Evolutionary conservation across 1,140 invertebrate genomes (phyloP), one percentile per base, ranked within the genome.

Genomic region (Brachionus rubens): DNA sequence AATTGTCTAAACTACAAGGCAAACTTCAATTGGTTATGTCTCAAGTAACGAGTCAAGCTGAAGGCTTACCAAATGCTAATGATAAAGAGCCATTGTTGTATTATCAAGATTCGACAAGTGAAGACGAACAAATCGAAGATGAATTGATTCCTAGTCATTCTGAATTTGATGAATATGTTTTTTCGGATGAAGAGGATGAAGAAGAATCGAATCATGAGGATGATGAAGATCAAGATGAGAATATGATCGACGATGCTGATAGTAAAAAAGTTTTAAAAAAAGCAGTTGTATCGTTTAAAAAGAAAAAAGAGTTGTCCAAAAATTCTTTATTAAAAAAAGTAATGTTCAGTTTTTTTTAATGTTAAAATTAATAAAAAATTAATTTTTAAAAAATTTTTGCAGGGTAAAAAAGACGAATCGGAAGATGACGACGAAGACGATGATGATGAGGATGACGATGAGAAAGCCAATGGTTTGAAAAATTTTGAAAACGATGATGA

Each of bases 11-110:
- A 28, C 76, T 83, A 47, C 80, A 82, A 46, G 82, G 82, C 19
- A 82, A 82, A 77, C 76, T 84, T 7, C 78, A 82, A 43, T 78
- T 84, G 4, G 78, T 84, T 36, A 78, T 82, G 14, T 81, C 82
- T 54, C 81, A 83, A 80, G 81, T 83, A 77, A 43, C 33, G 7
- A 56, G 36, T 28, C 48, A 75, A 26, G 30, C 48, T 33, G 48
- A 56, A 46, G 72, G n/a, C 4, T 33, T 50, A 24, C 47, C 48
- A 26, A 75, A 41, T 21, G 33, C 7, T 9, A 75, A 59, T 33
- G 40, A 75, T 3, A 46, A 43, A 59, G 41, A 54, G 24, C 40
- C 33, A 30, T 26, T 72, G 12, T 40, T 72, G 3, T 72, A 48
- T 14, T 54, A 72, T 41, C 68, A 72, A 54, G 68, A 72, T 54